A percentile compares a stretch with the other conserved stretches of the same genome.
These are phyloP conservation scores for Eulithis testata DNA, from an alignment of 2,888 invertebrate genomes.

Conservation along the genomic window DNA sequence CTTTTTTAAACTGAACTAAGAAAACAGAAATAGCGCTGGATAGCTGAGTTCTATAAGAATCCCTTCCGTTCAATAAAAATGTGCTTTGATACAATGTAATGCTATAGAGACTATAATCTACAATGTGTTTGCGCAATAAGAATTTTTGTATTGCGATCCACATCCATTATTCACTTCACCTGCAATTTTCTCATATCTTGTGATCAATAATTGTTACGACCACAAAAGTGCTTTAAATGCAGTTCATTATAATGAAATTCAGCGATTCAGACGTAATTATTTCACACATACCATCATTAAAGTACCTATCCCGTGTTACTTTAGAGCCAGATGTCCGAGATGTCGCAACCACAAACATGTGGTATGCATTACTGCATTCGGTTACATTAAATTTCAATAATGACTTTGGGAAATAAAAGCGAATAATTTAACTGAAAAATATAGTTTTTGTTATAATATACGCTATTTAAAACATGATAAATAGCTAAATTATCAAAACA, in stretches of 20 bases:
- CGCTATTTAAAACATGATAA: no score
- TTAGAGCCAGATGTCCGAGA: constrained; percentile 51
- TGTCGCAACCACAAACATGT: constrained; percentile 58
- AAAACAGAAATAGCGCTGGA: no score
- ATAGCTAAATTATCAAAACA: no score
- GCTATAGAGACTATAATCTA: no score
- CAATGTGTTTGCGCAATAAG: background rate
- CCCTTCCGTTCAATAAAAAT: no score
- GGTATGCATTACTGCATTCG: constrained; percentile 47
- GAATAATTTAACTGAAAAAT: constrained; percentile 23
- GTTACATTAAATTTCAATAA: constrained; percentile 45
- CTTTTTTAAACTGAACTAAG: no score
- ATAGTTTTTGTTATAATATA: background rate
- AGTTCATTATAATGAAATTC: background rate
- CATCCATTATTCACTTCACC: constrained; percentile 3
- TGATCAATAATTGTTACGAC: background rate
- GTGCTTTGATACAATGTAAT: no score
- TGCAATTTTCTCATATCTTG: background rate
- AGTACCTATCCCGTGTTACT: constrained; percentile 34
- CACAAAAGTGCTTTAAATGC: constrained; percentile 1
- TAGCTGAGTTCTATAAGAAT: no score
- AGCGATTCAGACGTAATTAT: constrained; percentile 18
- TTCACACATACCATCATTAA: constrained; percentile 33
- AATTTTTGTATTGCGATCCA: background rate
- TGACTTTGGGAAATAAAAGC: constrained; percentile 33